These are phyloP conservation scores for Yponomeuta cagnagella DNA, from an alignment of 2,888 invertebrate genomes.

Conservation along the genomic window DNA sequence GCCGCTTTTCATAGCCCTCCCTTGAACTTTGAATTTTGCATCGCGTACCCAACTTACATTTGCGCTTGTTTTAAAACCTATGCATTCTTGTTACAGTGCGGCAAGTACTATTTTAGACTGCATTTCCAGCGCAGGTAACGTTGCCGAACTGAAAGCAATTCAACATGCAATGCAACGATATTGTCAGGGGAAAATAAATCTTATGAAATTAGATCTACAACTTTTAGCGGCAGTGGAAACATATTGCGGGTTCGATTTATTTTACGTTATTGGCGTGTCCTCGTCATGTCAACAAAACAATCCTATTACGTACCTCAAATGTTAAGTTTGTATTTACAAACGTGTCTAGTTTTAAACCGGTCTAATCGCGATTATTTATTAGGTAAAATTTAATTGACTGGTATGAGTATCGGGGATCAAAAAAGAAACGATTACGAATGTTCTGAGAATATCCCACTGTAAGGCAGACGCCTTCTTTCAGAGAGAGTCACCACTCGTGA, in stretches of 20 bases:
- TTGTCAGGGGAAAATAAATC: constrained; percentile 5
- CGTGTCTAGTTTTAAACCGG: too few species aligned
- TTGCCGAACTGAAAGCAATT: background rate
- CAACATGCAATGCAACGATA: constrained; percentile 5
- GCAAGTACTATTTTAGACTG: background rate
- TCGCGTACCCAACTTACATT: background rate
- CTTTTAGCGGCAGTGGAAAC: background rate
- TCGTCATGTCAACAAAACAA: background rate
- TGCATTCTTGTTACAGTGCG: background rate
- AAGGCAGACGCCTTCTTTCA: too few species aligned
- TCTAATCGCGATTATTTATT: too few species aligned
- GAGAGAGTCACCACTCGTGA: too few species aligned
- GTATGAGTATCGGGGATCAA: too few species aligned
- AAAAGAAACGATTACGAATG: too few species aligned
- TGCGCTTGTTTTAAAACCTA: background rate
- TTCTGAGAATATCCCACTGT: too few species aligned
- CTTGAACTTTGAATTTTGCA: constrained; percentile 7
- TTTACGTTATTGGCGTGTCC: background rate
- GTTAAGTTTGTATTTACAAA: too few species aligned
- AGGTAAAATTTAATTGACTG: too few species aligned
- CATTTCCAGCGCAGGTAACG: background rate
- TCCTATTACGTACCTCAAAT: too few species aligned
- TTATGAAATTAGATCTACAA: constrained; percentile 1
- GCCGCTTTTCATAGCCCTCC: background rate
- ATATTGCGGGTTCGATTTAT: background rate